phyloP scores from a whole-genome alignment of 2,888 invertebrate genomes.

The Ectemnius continuus region DNA sequence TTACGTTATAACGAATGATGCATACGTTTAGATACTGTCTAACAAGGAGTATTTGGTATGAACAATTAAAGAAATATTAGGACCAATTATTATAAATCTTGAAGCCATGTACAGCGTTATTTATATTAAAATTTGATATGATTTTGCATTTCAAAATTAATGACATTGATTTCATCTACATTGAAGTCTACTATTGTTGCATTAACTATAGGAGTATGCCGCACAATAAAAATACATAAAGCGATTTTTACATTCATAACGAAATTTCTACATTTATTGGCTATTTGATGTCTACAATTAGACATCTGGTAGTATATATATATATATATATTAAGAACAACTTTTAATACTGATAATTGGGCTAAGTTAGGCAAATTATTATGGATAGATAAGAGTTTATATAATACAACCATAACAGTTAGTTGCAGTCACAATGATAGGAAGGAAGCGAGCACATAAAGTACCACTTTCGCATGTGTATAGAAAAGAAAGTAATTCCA shows the following conservation, averaged over 20 bases:
- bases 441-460: slow-evolving; percentile 3
- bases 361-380: slow-evolving; percentile 21
- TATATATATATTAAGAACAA: slow-evolving; percentile 34
- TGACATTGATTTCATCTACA: slow-evolving; percentile 13
- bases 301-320: slow-evolving; percentile 51
- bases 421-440: background rate
- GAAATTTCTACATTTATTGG: slow-evolving; percentile 63
- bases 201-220: too few species aligned
- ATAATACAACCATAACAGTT: slow-evolving; percentile 18
- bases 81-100: slow-evolving; percentile 48
- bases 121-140: slow-evolving; percentile 38
- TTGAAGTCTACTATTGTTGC: too few species aligned
- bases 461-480: background rate
- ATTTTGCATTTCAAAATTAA: slow-evolving; percentile 39
- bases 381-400: slow-evolving; percentile 17
- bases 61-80: slow-evolving; percentile 33
- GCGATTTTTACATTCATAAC: slow-evolving; percentile 68
- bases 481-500: slow-evolving; percentile 21
- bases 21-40: background rate
- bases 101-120: slow-evolving; percentile 46
- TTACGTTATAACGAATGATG: background rate
- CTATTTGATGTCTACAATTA: slow-evolving; percentile 59
- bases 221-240: slow-evolving; percentile 21
- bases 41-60: slow-evolving; percentile 25
- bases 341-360: slow-evolving; percentile 39